phyloP scores from a whole-genome alignment of 2,113 vertebrate species.

The Mormoops blainvillei region DNA sequence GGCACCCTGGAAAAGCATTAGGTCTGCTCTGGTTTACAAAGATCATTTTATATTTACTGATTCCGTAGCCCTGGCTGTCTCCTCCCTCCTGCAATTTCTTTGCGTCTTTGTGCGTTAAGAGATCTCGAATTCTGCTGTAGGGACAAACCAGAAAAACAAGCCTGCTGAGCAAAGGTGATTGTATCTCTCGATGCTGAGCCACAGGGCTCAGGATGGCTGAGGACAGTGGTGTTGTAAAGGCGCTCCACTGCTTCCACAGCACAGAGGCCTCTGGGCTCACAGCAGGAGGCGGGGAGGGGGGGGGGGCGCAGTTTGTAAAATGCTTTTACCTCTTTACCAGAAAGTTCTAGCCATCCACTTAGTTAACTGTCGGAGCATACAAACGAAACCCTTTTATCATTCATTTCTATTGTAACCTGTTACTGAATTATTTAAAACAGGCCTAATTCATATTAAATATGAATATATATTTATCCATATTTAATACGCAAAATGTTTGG shows the following conservation, averaged over 20 bases:
- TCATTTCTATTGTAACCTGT: background rate
- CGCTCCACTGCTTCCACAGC: background rate
- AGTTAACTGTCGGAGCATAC: background rate
- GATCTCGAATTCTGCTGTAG: background rate
- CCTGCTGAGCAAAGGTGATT: background rate
- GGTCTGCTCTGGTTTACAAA: background rate
- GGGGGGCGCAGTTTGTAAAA: too few relatives aligned
- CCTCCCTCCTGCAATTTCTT: background rate
- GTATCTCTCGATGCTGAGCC: background rate
- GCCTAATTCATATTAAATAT: background rate
- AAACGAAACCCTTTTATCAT: background rate
- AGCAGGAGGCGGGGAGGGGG: background rate
- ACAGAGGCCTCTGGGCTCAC: background rate
- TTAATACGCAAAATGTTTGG: background rate
- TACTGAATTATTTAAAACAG: background rate
- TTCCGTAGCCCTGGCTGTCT: background rate
- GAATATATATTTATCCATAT: background rate
- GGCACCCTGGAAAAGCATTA: background rate
- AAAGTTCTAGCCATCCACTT: background rate
- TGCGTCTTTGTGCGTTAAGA: background rate
- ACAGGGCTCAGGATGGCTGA: background rate
- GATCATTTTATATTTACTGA: background rate
- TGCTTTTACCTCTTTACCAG: background rate
- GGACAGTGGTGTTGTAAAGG: background rate
- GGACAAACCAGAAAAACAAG: constrained; percentile 36